A percentile compares a stretch with the other conserved stretches of the same genome.
These are phyloP conservation scores for Dolichallabes microphthalmus DNA, from an alignment of 2,113 vertebrate genomes.

Conservation along the genomic window DNA sequence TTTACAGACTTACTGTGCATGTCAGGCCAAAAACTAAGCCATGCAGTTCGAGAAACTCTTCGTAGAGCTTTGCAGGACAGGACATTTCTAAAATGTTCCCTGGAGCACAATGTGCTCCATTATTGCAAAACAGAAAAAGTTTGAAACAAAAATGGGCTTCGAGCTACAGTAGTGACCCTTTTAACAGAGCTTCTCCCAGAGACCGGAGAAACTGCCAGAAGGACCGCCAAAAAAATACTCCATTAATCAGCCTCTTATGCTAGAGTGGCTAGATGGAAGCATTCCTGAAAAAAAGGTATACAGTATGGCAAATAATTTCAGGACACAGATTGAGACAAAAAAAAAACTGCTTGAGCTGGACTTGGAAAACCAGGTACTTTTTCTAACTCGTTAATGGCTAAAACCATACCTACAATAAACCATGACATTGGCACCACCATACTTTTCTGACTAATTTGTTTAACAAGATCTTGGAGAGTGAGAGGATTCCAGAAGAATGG, in stretches of 20 bases:
- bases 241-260: neutral
- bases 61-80: too few species aligned
- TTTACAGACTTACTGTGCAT: neutral
- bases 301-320: too few species aligned
- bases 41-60: neutral
- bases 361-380: neutral
- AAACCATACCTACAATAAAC: neutral
- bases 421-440: neutral
- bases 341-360: neutral
- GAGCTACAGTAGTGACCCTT: neutral
- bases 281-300: neutral
- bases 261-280: neutral
- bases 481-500: too few species aligned
- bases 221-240: neutral
- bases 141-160: neutral
- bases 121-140: neutral
- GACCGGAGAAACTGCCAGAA: neutral
- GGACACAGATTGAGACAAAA: neutral
- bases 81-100: neutral
- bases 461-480: too few species aligned
- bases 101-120: neutral
- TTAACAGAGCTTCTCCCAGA: neutral
- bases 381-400: neutral
- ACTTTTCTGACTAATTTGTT: too few species aligned
- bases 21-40: neutral